These are phyloP conservation scores for Grantiella picta DNA, from an alignment of 2,113 vertebrate genomes.

Conservation along the genomic window DNA sequence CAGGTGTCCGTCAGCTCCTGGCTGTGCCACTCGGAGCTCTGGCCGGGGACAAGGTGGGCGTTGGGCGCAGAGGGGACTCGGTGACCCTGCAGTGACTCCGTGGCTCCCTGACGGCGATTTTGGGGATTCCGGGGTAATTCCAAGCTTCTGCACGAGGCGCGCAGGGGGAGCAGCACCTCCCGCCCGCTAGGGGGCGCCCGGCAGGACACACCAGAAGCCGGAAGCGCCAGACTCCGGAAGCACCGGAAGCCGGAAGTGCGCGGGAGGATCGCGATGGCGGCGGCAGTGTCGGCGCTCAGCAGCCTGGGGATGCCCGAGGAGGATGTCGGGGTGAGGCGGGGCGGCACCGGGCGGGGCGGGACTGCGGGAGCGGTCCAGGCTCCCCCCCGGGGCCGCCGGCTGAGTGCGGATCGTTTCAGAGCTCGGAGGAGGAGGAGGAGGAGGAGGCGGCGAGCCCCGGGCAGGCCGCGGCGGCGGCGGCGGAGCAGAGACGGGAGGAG, in stretches of 20 bases:
- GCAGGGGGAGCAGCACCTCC: neutral
- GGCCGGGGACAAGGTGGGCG: neutral
- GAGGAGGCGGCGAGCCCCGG: constrained; percentile 18
- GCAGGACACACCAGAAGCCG: neutral
- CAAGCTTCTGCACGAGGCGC: accelerated
- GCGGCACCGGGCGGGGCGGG: accelerated
- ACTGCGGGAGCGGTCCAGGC: accelerated
- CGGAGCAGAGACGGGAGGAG: constrained; percentile 81
- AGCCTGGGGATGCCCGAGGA: neutral
- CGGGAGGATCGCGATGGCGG: neutral
- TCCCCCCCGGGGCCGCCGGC: neutral
- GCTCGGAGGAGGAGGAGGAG: neutral
- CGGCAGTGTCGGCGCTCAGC: neutral
- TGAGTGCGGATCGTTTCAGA: constrained; percentile 3
- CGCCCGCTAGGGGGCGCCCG: neutral
- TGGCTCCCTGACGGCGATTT: neutral
- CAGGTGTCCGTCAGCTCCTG: neutral
- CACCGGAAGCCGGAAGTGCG: neutral
- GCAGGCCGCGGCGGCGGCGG: constrained; percentile 4
- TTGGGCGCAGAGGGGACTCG: neutral
- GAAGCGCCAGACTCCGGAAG: neutral
- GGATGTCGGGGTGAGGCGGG: neutral
- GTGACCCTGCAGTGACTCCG: no score
- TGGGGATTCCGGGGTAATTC: neutral
- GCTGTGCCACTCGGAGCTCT: neutral